phyloP scores from a whole-genome alignment of 2,113 vertebrate genomes.

The Nyctereutes procyonoides region DNA sequence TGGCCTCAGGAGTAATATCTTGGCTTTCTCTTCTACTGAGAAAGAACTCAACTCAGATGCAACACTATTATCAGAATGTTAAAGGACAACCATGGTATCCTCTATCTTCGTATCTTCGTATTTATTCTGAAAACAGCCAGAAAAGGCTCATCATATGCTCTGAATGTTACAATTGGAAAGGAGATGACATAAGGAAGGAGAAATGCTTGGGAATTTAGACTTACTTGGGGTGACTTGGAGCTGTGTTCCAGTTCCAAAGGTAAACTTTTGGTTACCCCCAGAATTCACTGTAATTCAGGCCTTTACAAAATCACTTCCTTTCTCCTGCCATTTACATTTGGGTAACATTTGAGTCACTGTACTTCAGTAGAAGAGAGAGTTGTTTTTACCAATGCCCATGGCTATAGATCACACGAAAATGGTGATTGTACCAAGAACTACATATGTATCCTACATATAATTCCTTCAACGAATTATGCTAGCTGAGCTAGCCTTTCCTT shows the following conservation, averaged over 20 bases:
- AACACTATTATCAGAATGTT: background rate
- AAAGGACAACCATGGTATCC: background rate
- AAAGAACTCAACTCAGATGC: background rate
- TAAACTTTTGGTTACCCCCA: background rate
- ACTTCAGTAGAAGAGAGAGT: background rate
- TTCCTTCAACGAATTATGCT: constrained; percentile 3
- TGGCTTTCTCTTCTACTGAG: constrained; percentile 43
- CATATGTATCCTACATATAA: background rate
- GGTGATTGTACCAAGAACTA: constrained; percentile 2
- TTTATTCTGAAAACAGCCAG: constrained; percentile 10
- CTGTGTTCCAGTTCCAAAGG: constrained; percentile 72
- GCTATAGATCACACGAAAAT: background rate
- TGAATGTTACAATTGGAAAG: background rate
- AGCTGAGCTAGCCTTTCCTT: background rate
- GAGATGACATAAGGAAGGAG: background rate
- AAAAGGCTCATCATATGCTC: background rate
- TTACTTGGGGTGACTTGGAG: constrained; percentile 68
- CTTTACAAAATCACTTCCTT: constrained; percentile 66
- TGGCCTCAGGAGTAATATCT: background rate
- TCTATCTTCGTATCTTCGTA: background rate
- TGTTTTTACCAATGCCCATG: background rate
- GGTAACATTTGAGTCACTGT: background rate
- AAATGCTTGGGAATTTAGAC: background rate
- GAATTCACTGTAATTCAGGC: background rate
- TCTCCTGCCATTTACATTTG: background rate